These are phyloP conservation scores for Cirrhinus mrigala DNA, from an alignment of 2,797 vertebrate genomes.

Conservation along the genomic window DNA sequence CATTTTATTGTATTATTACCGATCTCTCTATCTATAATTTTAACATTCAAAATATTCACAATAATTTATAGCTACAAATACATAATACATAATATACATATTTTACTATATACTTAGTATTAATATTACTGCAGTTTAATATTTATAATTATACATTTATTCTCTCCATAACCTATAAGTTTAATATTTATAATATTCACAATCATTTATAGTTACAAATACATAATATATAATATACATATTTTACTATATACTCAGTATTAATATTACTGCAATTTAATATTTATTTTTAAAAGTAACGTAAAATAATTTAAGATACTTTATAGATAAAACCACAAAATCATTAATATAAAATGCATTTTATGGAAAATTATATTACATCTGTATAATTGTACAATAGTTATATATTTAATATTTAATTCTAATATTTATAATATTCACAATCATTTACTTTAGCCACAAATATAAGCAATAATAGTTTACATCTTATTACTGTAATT, in stretches of 20 bases:
- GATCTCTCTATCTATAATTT: not conserved
- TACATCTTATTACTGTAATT: too few relatives aligned
- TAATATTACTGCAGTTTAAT: not conserved
- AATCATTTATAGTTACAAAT: not conserved
- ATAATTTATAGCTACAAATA: not conserved
- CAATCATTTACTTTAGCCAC: too few relatives aligned
- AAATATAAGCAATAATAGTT: too few relatives aligned
- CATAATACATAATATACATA: not conserved
- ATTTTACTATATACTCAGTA: not conserved
- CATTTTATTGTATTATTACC: not conserved
- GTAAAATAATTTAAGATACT: not conserved
- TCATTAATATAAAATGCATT: too few relatives aligned
- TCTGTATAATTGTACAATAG: too few relatives aligned
- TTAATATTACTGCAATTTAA: not conserved
- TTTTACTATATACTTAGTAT: not conserved
- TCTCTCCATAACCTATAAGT: not conserved
- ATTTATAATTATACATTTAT: not conserved
- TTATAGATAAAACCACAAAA: too few relatives aligned
- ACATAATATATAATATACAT: not conserved
- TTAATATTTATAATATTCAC: not conserved
- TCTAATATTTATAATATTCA: too few relatives aligned
- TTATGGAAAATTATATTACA: too few relatives aligned
- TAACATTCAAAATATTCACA: not conserved
- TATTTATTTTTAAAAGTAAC: not conserved
- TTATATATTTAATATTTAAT: too few relatives aligned